Percentiles rank a stretch among this genome's conserved stretches.
Evolutionary conservation across 2,888 invertebrate species (phyloP).

Genomic region (Parapristionchus giblindavisi): DNA sequence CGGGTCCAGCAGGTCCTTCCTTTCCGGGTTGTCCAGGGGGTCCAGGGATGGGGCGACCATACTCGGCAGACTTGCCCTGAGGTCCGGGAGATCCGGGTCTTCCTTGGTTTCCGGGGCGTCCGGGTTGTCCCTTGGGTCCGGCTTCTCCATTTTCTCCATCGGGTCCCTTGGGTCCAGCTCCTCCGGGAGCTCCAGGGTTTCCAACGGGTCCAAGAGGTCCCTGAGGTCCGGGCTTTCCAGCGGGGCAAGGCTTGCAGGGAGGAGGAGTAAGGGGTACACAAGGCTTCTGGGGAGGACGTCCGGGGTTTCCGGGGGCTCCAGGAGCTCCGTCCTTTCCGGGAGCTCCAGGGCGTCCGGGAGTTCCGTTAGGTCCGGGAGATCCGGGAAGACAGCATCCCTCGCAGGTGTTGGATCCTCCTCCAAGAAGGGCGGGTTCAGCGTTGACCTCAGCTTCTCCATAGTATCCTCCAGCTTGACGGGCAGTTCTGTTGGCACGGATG

Average conservation of each 20-base stretch:
- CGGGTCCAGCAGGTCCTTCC: constrained; percentile 32
- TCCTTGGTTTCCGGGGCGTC: constrained; percentile 47
- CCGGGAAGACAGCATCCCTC: constrained; percentile 63
- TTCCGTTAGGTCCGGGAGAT: constrained; percentile 64
- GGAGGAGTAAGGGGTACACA: constrained; percentile 68
- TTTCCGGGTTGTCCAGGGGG: constrained; percentile 38
- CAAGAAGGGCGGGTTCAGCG: constrained; percentile 15
- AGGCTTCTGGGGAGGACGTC: constrained; percentile 64
- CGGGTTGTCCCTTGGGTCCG: constrained; percentile 37
- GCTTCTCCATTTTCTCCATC: constrained; percentile 38
- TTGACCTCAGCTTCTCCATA: constrained; percentile 11
- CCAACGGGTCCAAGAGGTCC: constrained; percentile 52
- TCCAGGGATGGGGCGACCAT: constrained; percentile 37
- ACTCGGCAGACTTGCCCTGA: constrained; percentile 38
- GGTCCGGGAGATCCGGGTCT: constrained; percentile 50
- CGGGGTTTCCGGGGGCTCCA: constrained; percentile 68
- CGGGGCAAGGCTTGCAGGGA: constrained; percentile 68
- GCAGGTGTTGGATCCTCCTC: constrained; percentile 44
- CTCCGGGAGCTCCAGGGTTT: constrained; percentile 49
- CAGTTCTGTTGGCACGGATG: constrained; percentile 35
- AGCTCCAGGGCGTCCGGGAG: constrained; percentile 62
- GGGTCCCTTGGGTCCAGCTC: constrained; percentile 46
- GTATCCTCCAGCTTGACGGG: constrained; percentile 34
- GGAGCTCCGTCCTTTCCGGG: constrained; percentile 68
- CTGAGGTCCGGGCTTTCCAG: constrained; percentile 48